Evolutionary conservation across 2,888 invertebrate genomes (phyloP).

Genomic region (Papilio protenor): DNA sequence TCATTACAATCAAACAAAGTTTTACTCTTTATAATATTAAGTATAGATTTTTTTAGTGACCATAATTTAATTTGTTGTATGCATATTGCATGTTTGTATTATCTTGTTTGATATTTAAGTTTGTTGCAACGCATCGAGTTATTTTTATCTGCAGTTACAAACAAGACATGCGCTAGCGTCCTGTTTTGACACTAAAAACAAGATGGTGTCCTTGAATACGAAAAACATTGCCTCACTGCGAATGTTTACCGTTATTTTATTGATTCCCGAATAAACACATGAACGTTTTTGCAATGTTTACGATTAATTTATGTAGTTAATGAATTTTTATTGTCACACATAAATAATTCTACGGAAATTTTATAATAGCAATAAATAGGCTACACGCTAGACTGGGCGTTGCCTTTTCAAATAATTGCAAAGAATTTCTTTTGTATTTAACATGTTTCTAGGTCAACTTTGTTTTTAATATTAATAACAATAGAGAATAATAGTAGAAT

Average conservation of each 20-base stretch:
- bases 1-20: too few species aligned
- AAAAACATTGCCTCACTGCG: conserved; percentile 20
- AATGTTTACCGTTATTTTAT: conserved; percentile 37
- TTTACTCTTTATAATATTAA: too few species aligned
- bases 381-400: neutral
- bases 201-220: conserved; percentile 41
- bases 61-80: neutral
- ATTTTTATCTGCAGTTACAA: conserved; percentile 5
- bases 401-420: conserved; percentile 2
- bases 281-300: conserved; percentile 22
- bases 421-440: conserved; percentile 9
- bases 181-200: conserved; percentile 34
- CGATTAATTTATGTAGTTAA: conserved; percentile 1
- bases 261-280: conserved; percentile 16
- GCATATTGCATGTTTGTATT: neutral
- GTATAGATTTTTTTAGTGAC: too few species aligned
- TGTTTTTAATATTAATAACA: conserved; percentile 4
- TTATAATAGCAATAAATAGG: neutral
- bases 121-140: neutral
- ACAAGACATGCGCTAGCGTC: conserved; percentile 27
- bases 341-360: conserved; percentile 11
- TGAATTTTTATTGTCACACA: neutral
- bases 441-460: neutral
- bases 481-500: neutral
- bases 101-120: neutral